Evolutionary conservation across 92 coral and sea anemone species (phyloP), one percentile per base, ranked within the genome.

Genomic region (Meandrina meandrites): DNA sequence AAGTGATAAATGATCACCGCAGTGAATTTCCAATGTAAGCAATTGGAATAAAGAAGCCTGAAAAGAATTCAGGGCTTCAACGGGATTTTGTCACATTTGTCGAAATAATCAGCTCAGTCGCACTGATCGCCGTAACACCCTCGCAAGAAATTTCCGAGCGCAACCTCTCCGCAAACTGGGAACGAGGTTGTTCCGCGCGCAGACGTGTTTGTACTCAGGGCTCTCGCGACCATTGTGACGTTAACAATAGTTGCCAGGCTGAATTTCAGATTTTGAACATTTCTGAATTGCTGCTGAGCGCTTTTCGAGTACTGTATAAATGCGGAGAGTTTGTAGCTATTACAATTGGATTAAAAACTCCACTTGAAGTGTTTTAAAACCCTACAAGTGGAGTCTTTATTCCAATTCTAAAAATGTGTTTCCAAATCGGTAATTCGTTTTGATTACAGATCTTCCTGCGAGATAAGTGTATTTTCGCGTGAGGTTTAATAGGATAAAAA

Each of bases 291-390:
- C 4, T 2, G 68, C 22, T 60, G 28, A 60, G 68, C 68, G 21
- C 62, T 56, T 18, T 56, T 60, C 27, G n/a, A 24, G 68, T 7
- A 22, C 68, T 60, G 30, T 22, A 30, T 7, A 64, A 8, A 64
- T 4, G 8, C 11, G 17, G 70, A 27, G n/a, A n/a, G 34, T 9
- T n/a, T n/a, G 70, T 64, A 27, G 70, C 9, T 27, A 21, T 21
- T 27, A 64, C 70, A 64, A 64, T 64, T 64, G 32, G 70, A 64
- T 64, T 64, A 27, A 66, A 64, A 66, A 66, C 71, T 66, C 71
- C 71, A 66, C 71, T 66, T 66, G 35, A 28, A 66, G 71, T 27
- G 71, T 27, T 66, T 66, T 28, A 27, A 64, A 64, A 64, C 70
- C 32, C 31, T 64, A 8, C 70, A 64, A 64, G 70, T 3, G 3